A percentile compares a stretch with the other conserved stretches of the same genome.
Conservation (phyloP, 1,140 invertebrate species). For the Ditylenchus dipsaci region DNA sequence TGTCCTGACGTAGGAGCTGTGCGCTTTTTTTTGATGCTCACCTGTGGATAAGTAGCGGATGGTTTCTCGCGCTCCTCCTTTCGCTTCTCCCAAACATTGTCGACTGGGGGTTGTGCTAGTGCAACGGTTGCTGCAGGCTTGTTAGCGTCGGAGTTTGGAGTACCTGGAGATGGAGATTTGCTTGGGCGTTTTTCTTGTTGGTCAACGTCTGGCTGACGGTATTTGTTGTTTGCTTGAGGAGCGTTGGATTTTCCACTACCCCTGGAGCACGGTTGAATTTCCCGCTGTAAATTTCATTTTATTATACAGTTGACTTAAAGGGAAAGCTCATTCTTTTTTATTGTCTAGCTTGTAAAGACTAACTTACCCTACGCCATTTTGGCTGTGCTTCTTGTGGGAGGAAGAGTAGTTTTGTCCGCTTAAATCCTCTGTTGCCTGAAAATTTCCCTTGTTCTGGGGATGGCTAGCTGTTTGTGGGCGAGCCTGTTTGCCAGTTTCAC, state of each 20-base stretch:
- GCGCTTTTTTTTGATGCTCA: not conserved
- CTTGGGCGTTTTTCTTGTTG: not conserved
- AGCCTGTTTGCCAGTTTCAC: not conserved
- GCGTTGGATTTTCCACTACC: slow-evolving; percentile 9
- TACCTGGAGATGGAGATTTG: not conserved
- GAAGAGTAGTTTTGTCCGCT: not conserved
- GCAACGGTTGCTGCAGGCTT: not conserved
- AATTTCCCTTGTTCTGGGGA: not conserved
- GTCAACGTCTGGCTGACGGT: not conserved
- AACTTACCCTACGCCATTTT: not conserved
- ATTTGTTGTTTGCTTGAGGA: not conserved
- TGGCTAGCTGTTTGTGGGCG: not conserved
- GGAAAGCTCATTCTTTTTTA: not conserved
- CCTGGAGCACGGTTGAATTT: slow-evolving; percentile 32
- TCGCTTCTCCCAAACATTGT: slow-evolving; percentile 54
- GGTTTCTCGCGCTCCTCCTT: slow-evolving; percentile 42
- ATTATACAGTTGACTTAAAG: not conserved
- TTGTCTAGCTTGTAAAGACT: not conserved
- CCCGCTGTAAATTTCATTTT: not conserved
- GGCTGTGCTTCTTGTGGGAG: not conserved
- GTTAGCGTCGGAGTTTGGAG: not conserved
- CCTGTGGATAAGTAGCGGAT: not conserved
- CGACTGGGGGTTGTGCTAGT: slow-evolving; percentile 25
- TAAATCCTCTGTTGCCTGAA: too few relatives aligned
- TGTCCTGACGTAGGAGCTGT: too few relatives aligned